phyloP scores from a whole-genome alignment of 2,888 invertebrate species.

The Temnothorax unifasciatus region DNA sequence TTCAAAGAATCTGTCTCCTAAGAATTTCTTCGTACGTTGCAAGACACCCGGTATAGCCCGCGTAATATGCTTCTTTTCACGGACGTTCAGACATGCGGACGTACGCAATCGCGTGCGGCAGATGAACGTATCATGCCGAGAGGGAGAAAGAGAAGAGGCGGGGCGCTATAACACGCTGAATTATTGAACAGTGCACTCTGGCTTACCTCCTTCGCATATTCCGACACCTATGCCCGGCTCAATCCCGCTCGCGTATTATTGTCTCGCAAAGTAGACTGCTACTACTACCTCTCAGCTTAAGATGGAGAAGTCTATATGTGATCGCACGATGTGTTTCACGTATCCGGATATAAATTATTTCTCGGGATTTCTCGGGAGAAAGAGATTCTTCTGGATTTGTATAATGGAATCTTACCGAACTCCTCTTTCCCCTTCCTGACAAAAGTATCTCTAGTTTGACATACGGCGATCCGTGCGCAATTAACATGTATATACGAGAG shows the following conservation, averaged over 20 bases:
- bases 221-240: slow-evolving; percentile 71
- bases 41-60: background rate
- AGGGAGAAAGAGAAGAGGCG: slow-evolving; percentile 28
- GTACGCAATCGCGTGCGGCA: slow-evolving; percentile 62
- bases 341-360: slow-evolving; percentile 73
- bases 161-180: slow-evolving; percentile 76
- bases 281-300: slow-evolving; percentile 32
- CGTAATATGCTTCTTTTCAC: slow-evolving; percentile 35
- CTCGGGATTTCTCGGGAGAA: slow-evolving; percentile 58
- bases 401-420: slow-evolving; percentile 69
- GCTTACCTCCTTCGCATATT: slow-evolving; percentile 75
- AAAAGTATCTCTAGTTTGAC: slow-evolving; percentile 21
- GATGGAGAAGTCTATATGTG: slow-evolving; percentile 53
- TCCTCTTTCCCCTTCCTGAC: background rate
- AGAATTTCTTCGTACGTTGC: background rate
- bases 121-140: slow-evolving; percentile 52
- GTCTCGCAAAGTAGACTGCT: slow-evolving; percentile 67
- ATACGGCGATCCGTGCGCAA: background rate
- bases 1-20: background rate
- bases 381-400: slow-evolving; percentile 62
- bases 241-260: slow-evolving; percentile 74
- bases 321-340: slow-evolving; percentile 57
- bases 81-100: slow-evolving; percentile 25
- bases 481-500: slow-evolving; percentile 23
- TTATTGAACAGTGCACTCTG: slow-evolving; percentile 81